phyloP scores from a whole-genome alignment of 2,888 invertebrate species.

The Aleiodes alternator region DNA sequence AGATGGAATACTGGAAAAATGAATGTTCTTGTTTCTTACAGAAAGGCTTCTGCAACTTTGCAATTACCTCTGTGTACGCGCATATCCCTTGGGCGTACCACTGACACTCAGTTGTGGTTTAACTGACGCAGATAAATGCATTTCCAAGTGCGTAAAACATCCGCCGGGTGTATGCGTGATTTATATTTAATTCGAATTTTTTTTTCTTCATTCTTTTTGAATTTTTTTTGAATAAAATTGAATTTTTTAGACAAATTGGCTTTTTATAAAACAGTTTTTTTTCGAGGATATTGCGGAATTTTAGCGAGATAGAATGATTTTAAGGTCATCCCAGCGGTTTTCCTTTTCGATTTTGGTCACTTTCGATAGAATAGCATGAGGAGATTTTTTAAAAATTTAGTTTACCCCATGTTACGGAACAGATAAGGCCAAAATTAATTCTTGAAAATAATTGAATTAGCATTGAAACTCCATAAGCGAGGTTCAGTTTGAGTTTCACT shows the following conservation, averaged over 20 bases:
- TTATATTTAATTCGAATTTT: background rate
- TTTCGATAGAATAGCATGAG: too few species aligned
- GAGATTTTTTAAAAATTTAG: too few species aligned
- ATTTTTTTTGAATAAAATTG: background rate
- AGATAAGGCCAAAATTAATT: too few species aligned
- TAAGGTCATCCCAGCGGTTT: too few species aligned
- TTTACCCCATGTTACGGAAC: too few species aligned
- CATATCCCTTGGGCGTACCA: slow-evolving; percentile 12
- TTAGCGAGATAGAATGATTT: background rate
- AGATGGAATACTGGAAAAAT: slow-evolving; percentile 11
- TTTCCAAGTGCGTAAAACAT: slow-evolving; percentile 26
- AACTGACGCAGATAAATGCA: slow-evolving; percentile 27
- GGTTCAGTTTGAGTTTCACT: too few species aligned
- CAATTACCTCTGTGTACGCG: slow-evolving; percentile 22
- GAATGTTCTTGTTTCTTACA: slow-evolving; percentile 26
- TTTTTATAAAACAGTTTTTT: too few species aligned
- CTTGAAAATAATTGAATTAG: too few species aligned
- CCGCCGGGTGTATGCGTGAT: slow-evolving; percentile 25
- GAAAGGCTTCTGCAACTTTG: slow-evolving; percentile 17
- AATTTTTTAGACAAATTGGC: background rate
- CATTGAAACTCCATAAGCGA: too few species aligned
- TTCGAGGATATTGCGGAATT: too few species aligned
- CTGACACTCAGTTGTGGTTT: slow-evolving; percentile 31
- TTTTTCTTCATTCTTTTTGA: background rate
- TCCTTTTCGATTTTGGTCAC: too few species aligned